These are phyloP conservation scores for Grallaria varia DNA, from an alignment of 2,113 vertebrate species.

Conservation along the genomic window DNA sequence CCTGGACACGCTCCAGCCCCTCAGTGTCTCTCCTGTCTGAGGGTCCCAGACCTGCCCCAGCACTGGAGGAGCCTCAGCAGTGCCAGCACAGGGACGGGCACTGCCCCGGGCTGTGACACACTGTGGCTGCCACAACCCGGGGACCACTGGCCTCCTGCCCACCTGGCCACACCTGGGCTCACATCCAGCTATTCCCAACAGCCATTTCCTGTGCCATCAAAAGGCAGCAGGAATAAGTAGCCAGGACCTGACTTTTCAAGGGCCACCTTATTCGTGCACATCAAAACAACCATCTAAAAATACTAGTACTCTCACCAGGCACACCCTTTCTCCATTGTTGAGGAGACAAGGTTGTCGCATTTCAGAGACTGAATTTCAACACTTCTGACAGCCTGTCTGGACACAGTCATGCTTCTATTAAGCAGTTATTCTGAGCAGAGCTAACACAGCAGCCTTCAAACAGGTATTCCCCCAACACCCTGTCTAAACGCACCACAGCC, in stretches of 20 bases:
- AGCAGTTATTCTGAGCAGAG: neutral
- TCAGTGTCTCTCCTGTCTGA: neutral
- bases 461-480: neutral
- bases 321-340: neutral
- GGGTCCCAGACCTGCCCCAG: neutral
- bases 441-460: neutral
- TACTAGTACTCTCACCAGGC: neutral
- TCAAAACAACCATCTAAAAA: neutral
- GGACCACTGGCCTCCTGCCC: neutral
- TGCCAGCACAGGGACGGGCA: rapidly evolving
- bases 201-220: neutral
- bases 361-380: neutral
- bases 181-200: rapidly evolving
- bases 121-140: neutral
- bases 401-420: neutral
- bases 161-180: neutral
- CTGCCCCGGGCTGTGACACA: neutral
- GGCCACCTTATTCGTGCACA: neutral
- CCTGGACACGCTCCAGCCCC: neutral
- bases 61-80: no score
- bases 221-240: neutral
- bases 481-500: rapidly evolving
- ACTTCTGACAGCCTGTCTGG: neutral
- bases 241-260: neutral
- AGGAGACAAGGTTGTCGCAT: rapidly evolving